Evolutionary conservation across 2,113 vertebrate genomes (phyloP), one percentile per base, ranked within the genome.

Genomic region (Xerus inauris): DNA sequence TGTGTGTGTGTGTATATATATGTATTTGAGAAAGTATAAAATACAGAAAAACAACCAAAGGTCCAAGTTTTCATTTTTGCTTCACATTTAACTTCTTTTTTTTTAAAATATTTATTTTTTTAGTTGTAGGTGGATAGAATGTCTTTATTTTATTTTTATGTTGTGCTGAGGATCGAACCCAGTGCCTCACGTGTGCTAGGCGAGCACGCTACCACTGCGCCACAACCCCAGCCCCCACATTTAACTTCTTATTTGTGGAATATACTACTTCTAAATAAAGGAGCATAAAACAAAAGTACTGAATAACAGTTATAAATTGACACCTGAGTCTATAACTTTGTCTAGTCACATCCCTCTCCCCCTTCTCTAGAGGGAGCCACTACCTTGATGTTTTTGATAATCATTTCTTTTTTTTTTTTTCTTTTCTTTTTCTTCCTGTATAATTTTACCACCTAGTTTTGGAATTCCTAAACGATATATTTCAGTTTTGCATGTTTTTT

Each of bases 391-490:
- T 12, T 93, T 93, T 45, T 38, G 9, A 19, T 80, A 38, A 64
- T 71, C 6, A 47, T 57, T 85, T 67, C 57, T 22, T 85, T 14
- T 35, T 84, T 13, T 57, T 35, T 54, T 71, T 92, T 65, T 62
- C 16, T 71, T n/a, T n/a, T n/a, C n/a, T n/a, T n/a, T n/a, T n/a
- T n/a, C n/a, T n/a, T n/a, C n/a, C n/a, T n/a, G n/a, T n/a, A n/a
- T n/a, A n/a, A 19, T 94, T 91, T 95, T 91, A 30, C 47, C 40
- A 24, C 69, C 40, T 75, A 59, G 28, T 47, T 94, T 95, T 94
- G 67, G 45, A 89, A 76, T 94, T 32, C 40, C 54, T 91, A 51
- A 84, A 28, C 8, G 62, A 7, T 87, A 26, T 77, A 87, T 77
- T 84, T 93, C n/a, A 54, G 32, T 69, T 95, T 82, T 77, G n/a